Evolutionary conservation across 2,113 vertebrate genomes (phyloP).

Genomic region (Crotalus horridus): DNA sequence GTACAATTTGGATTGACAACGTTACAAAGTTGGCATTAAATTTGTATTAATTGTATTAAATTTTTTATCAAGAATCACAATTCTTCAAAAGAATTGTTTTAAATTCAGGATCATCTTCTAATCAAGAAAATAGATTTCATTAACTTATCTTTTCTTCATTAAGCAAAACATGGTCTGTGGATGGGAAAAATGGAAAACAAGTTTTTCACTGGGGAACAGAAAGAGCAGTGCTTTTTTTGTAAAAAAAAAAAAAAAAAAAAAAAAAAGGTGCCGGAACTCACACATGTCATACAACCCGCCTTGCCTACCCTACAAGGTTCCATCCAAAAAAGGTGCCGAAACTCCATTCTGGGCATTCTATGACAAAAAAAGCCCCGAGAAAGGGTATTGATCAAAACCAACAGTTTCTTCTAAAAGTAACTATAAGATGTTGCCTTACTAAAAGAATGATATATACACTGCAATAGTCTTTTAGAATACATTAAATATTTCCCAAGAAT

Average conservation of each 20-base stretch:
- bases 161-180: not conserved
- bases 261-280: too few relatives aligned
- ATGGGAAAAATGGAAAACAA: not conserved
- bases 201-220: constrained; percentile 14
- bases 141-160: not conserved
- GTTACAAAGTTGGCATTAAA: not conserved
- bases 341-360: too few relatives aligned
- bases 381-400: not conserved
- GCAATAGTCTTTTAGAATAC: not conserved
- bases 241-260: too few relatives aligned
- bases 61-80: not conserved
- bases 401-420: not conserved
- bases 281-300: too few relatives aligned
- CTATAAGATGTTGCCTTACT: not conserved
- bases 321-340: too few relatives aligned
- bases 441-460: not conserved
- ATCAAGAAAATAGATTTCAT: not conserved
- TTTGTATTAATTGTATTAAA: not conserved
- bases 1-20: not conserved
- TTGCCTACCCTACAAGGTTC: too few relatives aligned
- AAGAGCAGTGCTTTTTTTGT: not conserved
- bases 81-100: not conserved
- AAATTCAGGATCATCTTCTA: not conserved
- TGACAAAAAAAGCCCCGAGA: not conserved
- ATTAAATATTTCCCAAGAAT: not conserved